Evolutionary conservation across 2,797 vertebrate species (phyloP).

Genomic region (Garrulus glandarius): DNA sequence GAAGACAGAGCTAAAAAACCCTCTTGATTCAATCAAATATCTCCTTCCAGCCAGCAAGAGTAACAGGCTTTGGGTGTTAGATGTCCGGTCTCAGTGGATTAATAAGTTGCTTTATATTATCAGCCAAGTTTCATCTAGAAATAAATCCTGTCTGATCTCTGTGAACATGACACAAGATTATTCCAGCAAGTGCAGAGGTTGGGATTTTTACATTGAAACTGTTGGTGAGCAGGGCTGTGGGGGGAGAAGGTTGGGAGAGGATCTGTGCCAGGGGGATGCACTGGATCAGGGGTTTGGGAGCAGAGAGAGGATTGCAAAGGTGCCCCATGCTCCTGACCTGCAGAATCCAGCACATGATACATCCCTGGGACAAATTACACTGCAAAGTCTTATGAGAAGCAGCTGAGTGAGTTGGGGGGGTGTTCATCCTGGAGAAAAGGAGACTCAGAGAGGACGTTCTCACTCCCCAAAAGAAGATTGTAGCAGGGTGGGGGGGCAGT

Average conservation of each 20-base stretch:
- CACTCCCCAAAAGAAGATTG: not conserved
- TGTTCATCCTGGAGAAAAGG: not conserved
- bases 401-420: not conserved
- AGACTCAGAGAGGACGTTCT: too few species aligned
- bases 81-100: slow-evolving; percentile 51
- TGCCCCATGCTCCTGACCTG: not conserved
- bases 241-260: not conserved
- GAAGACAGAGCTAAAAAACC: slow-evolving; percentile 8
- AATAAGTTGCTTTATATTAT: slow-evolving; percentile 69
- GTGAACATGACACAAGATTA: slow-evolving; percentile 53
- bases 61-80: slow-evolving; percentile 56
- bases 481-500: too few species aligned
- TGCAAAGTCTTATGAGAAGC: not conserved
- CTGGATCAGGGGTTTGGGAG: not conserved
- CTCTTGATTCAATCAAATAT: slow-evolving; percentile 50
- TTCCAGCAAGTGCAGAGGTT: slow-evolving; percentile 1
- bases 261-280: not conserved
- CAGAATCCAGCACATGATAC: not conserved
- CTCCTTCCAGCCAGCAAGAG: slow-evolving; percentile 50
- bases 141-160: slow-evolving; percentile 71
- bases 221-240: not conserved
- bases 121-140: slow-evolving; percentile 46
- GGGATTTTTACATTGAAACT: not conserved
- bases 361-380: not conserved
- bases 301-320: not conserved